Evolutionary conservation across 2,797 vertebrate species (phyloP).

Genomic region (Xiphophorus birchmanni): DNA sequence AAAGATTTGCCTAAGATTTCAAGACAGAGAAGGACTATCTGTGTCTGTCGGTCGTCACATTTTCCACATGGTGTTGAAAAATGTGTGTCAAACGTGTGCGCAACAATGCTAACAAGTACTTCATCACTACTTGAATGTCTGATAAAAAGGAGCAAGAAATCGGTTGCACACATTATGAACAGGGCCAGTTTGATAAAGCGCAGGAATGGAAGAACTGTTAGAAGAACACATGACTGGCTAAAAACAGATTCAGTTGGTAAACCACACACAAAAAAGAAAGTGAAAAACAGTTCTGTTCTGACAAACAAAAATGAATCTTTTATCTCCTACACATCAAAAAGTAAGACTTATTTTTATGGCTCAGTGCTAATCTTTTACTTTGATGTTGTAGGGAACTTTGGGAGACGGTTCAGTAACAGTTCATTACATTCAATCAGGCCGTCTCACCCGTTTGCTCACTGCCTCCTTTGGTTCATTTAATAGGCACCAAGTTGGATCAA

Average conservation of each 20-base stretch:
- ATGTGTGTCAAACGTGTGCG: background rate
- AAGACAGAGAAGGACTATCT: background rate
- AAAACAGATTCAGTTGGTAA: constrained; percentile 17
- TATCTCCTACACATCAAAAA: background rate
- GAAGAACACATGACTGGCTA: constrained; percentile 13
- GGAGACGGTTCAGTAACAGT: background rate
- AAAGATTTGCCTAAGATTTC: background rate
- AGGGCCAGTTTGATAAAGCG: background rate
- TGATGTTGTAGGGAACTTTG: background rate
- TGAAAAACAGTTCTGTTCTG: background rate
- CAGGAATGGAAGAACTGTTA: background rate
- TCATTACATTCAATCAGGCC: background rate
- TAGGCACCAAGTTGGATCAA: background rate
- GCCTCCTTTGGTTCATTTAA: background rate
- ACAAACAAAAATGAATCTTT: background rate
- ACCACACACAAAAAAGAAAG: background rate
- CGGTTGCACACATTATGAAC: background rate
- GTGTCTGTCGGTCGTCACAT: background rate
- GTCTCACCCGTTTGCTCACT: background rate
- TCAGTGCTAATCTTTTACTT: background rate
- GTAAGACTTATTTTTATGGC: background rate
- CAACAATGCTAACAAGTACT: background rate
- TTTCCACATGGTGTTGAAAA: background rate
- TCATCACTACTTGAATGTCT: constrained; percentile 1
- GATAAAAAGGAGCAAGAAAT: constrained; percentile 5